A percentile compares a stretch with the other conserved stretches of the same genome.
Conservation (phyloP, 37 sponge, comb jelly and placozoan genomes). For the Ephydatia muelleri region DNA sequence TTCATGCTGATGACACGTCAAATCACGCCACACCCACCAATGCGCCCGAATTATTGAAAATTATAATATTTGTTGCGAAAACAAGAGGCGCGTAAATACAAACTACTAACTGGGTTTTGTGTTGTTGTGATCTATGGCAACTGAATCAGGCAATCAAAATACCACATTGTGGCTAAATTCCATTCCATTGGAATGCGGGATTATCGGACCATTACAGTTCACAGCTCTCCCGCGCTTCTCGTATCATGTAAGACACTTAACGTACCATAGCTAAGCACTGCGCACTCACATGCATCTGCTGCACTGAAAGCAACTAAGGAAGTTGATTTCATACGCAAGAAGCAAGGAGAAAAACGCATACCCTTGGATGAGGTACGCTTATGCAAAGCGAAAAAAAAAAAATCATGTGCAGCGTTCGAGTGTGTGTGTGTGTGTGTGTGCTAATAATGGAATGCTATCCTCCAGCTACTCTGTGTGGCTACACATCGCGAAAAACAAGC, state of each 20-base stretch:
- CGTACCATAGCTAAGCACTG: neutral
- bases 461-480: slow-evolving; percentile 56
- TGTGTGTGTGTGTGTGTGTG: no score
- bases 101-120: no score
- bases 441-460: neutral
- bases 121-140: neutral
- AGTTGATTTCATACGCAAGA: slow-evolving; percentile 40
- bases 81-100: neutral
- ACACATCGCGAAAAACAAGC: slow-evolving; percentile 51
- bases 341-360: slow-evolving; percentile 44
- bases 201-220: slow-evolving; percentile 9
- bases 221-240: slow-evolving; percentile 7
- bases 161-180: slow-evolving; percentile 40
- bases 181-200: slow-evolving; percentile 59
- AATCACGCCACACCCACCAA: neutral
- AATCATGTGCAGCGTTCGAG: no score
- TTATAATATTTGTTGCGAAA: neutral
- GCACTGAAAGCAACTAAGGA: slow-evolving; percentile 54
- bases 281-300: neutral
- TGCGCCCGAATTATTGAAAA: no score
- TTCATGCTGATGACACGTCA: slow-evolving; percentile 17
- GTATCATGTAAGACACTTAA: slow-evolving; percentile 8
- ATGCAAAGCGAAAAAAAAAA: no score
- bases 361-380: slow-evolving; percentile 70
- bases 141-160: neutral